These are phyloP conservation scores for Xylocampa areola DNA, from an alignment of 2,888 invertebrate species.

Conservation along the genomic window DNA sequence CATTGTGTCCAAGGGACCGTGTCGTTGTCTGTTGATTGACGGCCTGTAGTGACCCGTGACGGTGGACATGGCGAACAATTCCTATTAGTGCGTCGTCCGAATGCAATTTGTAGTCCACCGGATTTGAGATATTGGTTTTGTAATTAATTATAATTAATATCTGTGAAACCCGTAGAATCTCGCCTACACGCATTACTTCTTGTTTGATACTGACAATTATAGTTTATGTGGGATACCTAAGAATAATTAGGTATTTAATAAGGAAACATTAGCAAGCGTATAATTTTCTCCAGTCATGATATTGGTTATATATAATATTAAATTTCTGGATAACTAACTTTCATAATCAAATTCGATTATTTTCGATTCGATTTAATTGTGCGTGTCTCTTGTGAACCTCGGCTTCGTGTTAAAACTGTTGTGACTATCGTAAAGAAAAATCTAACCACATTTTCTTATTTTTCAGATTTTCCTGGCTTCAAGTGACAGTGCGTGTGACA, in stretches of 20 bases:
- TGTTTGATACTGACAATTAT: not conserved
- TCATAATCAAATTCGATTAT: too few species aligned
- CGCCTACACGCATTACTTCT: too few species aligned
- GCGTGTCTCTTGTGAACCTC: too few species aligned
- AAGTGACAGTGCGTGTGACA: constrained; percentile 62
- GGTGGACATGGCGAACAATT: constrained; percentile 58
- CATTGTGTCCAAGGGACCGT: constrained; percentile 64
- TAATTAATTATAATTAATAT: constrained; percentile 22
- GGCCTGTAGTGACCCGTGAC: constrained; percentile 63
- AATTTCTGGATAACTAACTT: too few species aligned
- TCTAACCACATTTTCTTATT: constrained; percentile 42
- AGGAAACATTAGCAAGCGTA: too few species aligned
- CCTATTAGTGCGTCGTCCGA: constrained; percentile 35
- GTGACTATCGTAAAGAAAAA: not conserved
- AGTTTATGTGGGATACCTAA: too few species aligned
- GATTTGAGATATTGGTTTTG: constrained; percentile 54
- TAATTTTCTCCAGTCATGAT: too few species aligned
- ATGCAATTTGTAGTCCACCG: constrained; percentile 58
- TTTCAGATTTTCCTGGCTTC: constrained; percentile 55
- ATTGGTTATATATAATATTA: too few species aligned
- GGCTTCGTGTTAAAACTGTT: not conserved
- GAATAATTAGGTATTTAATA: too few species aligned
- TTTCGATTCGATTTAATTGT: too few species aligned
- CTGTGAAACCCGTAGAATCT: too few species aligned
- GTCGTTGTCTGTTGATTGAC: constrained; percentile 63